Evolutionary conservation across 2,888 invertebrate genomes (phyloP), one percentile per base, ranked within the genome.

Genomic region (Peribatodes rhomboidaria): DNA sequence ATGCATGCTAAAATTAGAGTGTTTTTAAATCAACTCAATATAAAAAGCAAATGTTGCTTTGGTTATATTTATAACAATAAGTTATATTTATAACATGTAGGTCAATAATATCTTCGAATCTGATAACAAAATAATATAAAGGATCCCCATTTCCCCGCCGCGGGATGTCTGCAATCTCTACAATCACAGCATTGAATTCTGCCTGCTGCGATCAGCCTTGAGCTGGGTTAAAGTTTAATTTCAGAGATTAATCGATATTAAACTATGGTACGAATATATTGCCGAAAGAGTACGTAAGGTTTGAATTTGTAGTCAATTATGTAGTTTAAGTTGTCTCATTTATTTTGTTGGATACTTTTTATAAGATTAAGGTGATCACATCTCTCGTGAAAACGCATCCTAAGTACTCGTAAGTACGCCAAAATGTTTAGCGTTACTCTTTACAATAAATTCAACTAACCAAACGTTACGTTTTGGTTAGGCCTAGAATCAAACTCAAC

Each of bases 161-260:
- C 69, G 61, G 78, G 78, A 64, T 68, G 67, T 70, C 65, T 70
- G 76, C 74, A 79, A 83, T 84, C 79, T 76, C 69, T 64, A 70
- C 79, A 79, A 84, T 83, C 83, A 80, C 70, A 82, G 73, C 67
- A 69, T 81, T 84, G 83, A 84, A 82, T 82, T 77, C 75, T 71
- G 61, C 53, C 69, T 65, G 63, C 61, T 63, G 52, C 71, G 72
- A 74, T 71, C 66, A 68, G 80, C 82, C 80, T 65, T 63, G 58
- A 74, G 84, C 74, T 71, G 72, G 79, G 83, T 82, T 79, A 78
- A 72, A 82, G 81, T 80, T 79, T 78, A n/a, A n/a, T n/a, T n/a
- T n/a, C n/a, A n/a, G n/a, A n/a, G n/a, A n/a, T n/a, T n/a, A 79
- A 80, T 61, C 65, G 65, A 76, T 74, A 75, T 53, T 56, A 59